Base-by-base conservation (phyloP, 2,113 vertebrate genomes). In the Loxodonta africana region DNA sequence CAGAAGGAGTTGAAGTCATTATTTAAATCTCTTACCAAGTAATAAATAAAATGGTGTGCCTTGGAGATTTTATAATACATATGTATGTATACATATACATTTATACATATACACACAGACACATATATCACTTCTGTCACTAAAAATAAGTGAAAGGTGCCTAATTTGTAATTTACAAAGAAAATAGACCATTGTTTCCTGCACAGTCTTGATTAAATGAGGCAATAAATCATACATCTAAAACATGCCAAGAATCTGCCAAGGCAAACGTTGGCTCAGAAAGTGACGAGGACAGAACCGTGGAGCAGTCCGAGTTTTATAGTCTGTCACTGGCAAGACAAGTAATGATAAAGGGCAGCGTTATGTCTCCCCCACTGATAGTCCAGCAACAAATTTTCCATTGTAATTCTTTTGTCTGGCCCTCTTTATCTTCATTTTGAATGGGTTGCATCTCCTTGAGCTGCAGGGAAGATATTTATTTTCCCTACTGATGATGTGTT, bases 221-320 rank as follows among this genome's bases (percentile, higher is more conserved):
- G 98, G 97, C 95, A 96, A 98, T 99, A 98, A 99, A 99, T 99
- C 98, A 97, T 97, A 97, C 33, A 90, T 97, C 93, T 98, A 98
- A 99, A 98, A 98, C 94, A 94, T 95, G 98, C 96, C 98, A 98
- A 97, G 96, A 94, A 98, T 95, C 96, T 98, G 98, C 96, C 97
- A 97, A 97, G 97, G 77, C 96, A 95, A 96, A 94, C 98, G 96
- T 67, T 98, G 97, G 97, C 96, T 97, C 37, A 85, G 97, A 94
- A 83, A 33, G 90, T 95, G 98, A 98, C 86, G 96, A 98, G 98
- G 97, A 97, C 88, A 97, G 98, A 98, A 97, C 95, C 84, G 97
- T 92, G 87, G 92, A 98, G 41, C 92, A 97, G 97, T 92, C 96
- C 82, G 92, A 97, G 96, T 98, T 98, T 98, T 98, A 97, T 97